Percentiles rank a stretch among this genome's conserved stretches.
phyloP scores from a whole-genome alignment of 2,797 vertebrate species.

The Monodelphis domestica region DNA sequence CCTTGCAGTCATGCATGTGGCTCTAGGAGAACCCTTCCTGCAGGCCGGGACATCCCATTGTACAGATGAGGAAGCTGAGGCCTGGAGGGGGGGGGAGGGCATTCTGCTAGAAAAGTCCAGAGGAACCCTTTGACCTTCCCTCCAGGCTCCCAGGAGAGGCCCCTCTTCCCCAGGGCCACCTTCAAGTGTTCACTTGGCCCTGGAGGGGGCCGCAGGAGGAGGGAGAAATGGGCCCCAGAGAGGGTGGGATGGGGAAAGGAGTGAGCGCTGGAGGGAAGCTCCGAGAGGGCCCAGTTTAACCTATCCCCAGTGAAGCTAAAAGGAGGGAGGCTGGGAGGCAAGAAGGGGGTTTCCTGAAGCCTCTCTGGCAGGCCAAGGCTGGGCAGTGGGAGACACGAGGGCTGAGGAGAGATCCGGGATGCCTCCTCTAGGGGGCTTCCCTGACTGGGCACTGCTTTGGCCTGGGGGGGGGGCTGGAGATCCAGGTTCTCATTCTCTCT shows the following conservation, averaged over 20 bases:
- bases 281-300: neutral
- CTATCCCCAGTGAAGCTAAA: no score
- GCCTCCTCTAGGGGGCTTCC: slow-evolving; percentile 6
- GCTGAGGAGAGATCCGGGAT: neutral
- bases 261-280: neutral
- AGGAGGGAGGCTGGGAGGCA: neutral
- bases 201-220: no score
- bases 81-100: neutral
- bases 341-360: neutral
- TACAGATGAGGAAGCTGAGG: neutral
- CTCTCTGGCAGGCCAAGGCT: no score
- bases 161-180: neutral
- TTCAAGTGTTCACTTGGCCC: neutral
- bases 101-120: neutral
- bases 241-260: neutral
- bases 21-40: neutral
- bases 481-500: neutral
- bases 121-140: neutral
- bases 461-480: neutral
- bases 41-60: no score
- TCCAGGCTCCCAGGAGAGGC: no score
- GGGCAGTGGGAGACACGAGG: neutral
- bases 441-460: neutral
- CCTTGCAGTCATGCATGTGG: neutral
- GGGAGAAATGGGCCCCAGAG: no score